Base-by-base conservation (phyloP, 2,888 invertebrate genomes). In the Prosapia bicincta region DNA sequence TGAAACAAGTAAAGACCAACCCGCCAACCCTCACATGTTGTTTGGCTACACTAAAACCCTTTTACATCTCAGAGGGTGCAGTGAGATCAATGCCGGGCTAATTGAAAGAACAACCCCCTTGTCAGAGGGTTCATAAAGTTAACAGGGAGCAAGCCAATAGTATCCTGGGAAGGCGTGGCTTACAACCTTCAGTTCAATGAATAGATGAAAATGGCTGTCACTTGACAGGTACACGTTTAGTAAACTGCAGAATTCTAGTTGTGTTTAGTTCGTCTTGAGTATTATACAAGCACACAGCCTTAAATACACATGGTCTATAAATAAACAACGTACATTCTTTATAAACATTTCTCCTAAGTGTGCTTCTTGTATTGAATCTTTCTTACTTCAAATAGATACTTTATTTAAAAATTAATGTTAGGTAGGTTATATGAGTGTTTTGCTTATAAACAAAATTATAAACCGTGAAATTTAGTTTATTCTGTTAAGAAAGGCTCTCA, bases 51-150 rank as follows among this genome's bases (percentile, higher is more conserved):
- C 54, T 54, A 54, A 54, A 54, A 10, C 54, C 54, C 20, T n/a
- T 54, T 54, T 54, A 20, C n/a, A n/a, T 20, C 20, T 54, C 20
- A 20, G 54, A 13, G 54, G 54, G n/a, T 54, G 54, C n/a, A 54
- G 20, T 54, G 20, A 54, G 54, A 54, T 54, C 54, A 54, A 54
- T 54, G 54, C 20, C n/a, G 20, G 7, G 54, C 54, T 54, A 54
- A 54, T 54, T 54, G 54, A 54, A 54, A 54, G 54, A 54, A 54
- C 54, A 54, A 54, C n/a, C 54, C 54, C 54, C 54, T 54, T 54
- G 54, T 54, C 54, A 54, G 54, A 13, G 54, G 54, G 54, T 54
- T 54, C 54, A 54, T 54, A 54, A 54, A 54, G 20, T 54, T 20
- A 20, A 54, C 54, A 20, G 54, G 54, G 54, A 6, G 54, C 54